Base-by-base conservation (phyloP, 2,888 invertebrate genomes). In the Ephialtes manifestator region DNA sequence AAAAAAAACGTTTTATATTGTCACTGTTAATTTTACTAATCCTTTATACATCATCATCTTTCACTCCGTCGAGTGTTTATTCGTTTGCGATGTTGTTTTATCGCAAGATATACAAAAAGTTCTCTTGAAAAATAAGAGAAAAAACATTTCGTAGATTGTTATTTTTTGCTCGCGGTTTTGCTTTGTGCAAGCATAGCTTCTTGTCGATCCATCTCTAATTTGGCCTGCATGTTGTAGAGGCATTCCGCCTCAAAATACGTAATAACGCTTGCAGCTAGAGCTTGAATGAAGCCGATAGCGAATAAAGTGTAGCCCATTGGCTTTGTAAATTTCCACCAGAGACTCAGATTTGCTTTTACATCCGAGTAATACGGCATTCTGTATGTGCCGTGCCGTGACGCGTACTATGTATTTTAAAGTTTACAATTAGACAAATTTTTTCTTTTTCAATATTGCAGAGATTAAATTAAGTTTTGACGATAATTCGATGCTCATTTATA, bases 341-440 rank as follows among this genome's bases (percentile, higher is more conserved):
- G 93, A 60, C 95, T 91, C 0, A 96, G 94, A 0, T 96, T 93
- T 77, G 95, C 95, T 88, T 93, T 94, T 0, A 95, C 95, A 13
- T 96, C 95, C 74, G 91, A 94, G n/a, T 96, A 90, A n/a, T 95
- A 95, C 4, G 97, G 97, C 28, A 97, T 87, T 86, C 96, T 95
- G 88, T 94, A 96, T 4, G 97, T 97, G 68, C 93, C 94, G 91
- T 96, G 96, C 82, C 95, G 94, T 71, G 95, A 8, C 48, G 39
- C 96, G 86, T 96, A 94, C 96, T 96, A 94, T 87, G 95, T 85
- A 95, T 84, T 51, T 10, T 2, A 63, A 60, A 63, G 7, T 43
- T 18, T 43, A 18, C 65, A 15, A 58, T 53, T 53, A 39, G 39
- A 24, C 28, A 20, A 48, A 24, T 24, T n/a, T n/a, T 24, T 20